These are phyloP conservation scores for Pontoporia blainvillei DNA, from an alignment of 2,113 vertebrate species.

Conservation along the genomic window DNA sequence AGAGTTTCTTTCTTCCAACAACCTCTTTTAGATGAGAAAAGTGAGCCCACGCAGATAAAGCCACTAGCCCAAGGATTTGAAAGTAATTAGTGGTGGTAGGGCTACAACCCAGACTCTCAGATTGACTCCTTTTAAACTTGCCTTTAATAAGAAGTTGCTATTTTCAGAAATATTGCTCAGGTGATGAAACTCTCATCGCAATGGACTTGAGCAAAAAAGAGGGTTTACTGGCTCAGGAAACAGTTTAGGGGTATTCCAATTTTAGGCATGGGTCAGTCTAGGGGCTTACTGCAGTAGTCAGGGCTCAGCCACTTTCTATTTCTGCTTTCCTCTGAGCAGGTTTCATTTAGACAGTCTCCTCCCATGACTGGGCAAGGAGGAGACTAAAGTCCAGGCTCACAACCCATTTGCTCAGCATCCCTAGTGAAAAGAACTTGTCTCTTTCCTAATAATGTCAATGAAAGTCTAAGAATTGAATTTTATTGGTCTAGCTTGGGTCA, in stretches of 20 bases:
- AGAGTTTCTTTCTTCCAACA: conserved; percentile 9
- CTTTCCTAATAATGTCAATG: background rate
- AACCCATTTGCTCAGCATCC: background rate
- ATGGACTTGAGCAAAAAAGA: background rate
- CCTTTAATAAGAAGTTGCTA: background rate
- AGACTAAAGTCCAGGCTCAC: background rate
- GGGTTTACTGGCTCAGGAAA: background rate
- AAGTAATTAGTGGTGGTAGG: background rate
- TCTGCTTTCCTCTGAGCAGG: background rate
- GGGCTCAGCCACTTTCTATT: background rate
- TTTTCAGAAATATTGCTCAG: background rate
- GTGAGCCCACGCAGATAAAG: background rate
- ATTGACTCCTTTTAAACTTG: background rate
- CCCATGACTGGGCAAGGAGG: background rate
- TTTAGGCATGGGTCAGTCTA: background rate
- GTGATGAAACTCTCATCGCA: background rate
- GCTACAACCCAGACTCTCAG: background rate
- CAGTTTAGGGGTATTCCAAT: background rate
- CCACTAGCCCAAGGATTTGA: background rate
- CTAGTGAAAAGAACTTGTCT: background rate
- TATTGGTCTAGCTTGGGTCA: background rate
- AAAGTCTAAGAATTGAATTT: background rate
- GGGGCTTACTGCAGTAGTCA: background rate
- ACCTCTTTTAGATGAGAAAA: background rate
- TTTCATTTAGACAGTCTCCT: background rate